Evolutionary conservation across 2,888 invertebrate species (phyloP), one percentile per base, ranked within the genome.

Genomic region (Serripes groenlandicus): DNA sequence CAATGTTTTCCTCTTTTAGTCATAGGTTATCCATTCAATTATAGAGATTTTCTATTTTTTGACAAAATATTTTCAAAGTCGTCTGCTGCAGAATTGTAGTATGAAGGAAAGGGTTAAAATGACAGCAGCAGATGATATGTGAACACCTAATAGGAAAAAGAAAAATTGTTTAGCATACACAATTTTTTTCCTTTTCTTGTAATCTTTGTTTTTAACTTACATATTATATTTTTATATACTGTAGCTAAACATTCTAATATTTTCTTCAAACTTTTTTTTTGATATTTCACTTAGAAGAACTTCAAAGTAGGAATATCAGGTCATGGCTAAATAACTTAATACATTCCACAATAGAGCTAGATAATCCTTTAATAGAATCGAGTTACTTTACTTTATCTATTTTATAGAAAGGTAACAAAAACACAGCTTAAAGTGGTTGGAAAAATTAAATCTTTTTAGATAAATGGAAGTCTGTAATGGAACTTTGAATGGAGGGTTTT

Each of bases 351-450:
- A 62, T 62, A 28, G 62, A 62, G 32, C 34, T 62, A 30, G 28
- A 26, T 66, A 66, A 66, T 66, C 42, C 26, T 66, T 66, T 66
- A 66, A 66, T 66, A 66, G 66, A 66, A 66, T 26, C 35, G 42
- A 26, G 35, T 66, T 66, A 35, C 32, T 35, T 66, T 35, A 66
- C 66, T 66, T 66, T 66, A 66, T 66, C 66, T 66, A 42, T 66
- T 42, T 66, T n/a, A 66, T 66, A 42, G 66, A 66, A 66, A 18
- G 23, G 66, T 66, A 21, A 66, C 66, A 26, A 23, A 66, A 66
- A 42, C 37, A 1, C 21, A 9, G 66, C n/a, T 66, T 26, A 15
- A 66, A 30, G 66, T 26, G n/a, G 26, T 23, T 15, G 28, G 28
- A 26, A 66, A 42, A 66, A 15, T 66, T 37, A 42, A 42, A 42